Conservation (phyloP, 1,140 invertebrate species). For the Parapsyche elsis region DNA sequence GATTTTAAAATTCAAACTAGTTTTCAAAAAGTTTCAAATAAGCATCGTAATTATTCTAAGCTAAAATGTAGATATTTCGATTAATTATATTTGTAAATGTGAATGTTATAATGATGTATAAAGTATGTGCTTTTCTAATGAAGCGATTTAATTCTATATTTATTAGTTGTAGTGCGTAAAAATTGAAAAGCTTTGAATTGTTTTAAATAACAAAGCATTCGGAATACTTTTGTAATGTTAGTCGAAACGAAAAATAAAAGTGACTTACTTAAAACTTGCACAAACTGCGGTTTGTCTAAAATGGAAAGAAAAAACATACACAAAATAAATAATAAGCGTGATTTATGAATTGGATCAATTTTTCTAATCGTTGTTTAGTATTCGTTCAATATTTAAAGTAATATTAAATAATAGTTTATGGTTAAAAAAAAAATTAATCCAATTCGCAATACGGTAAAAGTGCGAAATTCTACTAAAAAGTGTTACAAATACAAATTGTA, state of each 20-base stretch:
- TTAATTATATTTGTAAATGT: neutral
- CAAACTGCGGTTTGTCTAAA: conserved; percentile 55
- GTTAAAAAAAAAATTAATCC: conserved; percentile 38
- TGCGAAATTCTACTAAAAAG: neutral
- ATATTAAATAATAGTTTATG: neutral
- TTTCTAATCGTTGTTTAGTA: neutral
- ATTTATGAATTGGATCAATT: conserved; percentile 38
- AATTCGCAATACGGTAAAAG: neutral
- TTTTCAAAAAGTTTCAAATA: neutral
- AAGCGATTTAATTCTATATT: neutral
- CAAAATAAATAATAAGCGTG: conserved; percentile 53
- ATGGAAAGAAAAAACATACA: conserved; percentile 53
- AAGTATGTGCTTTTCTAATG: neutral
- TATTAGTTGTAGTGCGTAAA: neutral
- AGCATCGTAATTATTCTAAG: neutral
- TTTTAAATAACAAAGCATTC: neutral
- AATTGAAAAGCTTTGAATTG: conserved; percentile 19
- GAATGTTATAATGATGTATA: conserved; percentile 8
- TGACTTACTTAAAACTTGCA: conserved; percentile 56
- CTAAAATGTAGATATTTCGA: no score
- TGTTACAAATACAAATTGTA: neutral
- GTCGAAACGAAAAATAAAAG: conserved; percentile 42
- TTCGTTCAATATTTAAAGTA: neutral
- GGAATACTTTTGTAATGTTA: conserved; percentile 6
- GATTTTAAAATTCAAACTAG: neutral